Evolutionary conservation across 64 coral and sea anemone species (phyloP).

Genomic region (Stichodactyla mertensii): DNA sequence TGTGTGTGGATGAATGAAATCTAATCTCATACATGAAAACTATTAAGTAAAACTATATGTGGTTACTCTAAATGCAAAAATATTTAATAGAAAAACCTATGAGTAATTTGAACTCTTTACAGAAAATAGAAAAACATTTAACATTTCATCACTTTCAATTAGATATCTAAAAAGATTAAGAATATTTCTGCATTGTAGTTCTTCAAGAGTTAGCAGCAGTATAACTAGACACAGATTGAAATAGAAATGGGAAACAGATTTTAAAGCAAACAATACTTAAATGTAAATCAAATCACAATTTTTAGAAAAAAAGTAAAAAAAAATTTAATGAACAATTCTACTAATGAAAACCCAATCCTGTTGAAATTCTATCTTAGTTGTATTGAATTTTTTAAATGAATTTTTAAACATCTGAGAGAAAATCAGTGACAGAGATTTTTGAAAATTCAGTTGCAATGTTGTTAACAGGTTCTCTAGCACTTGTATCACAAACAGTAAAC

Average conservation of each 20-base stretch:
- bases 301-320: neutral
- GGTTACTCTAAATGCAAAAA: neutral
- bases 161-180: neutral
- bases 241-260: neutral
- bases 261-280: neutral
- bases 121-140: neutral
- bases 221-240: neutral
- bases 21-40: neutral
- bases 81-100: constrained; percentile 1
- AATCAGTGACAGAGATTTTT: neutral
- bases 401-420: neutral
- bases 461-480: constrained; percentile 1
- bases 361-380: neutral
- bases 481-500: neutral
- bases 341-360: neutral
- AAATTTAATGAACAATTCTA: neutral
- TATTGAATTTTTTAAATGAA: neutral
- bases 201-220: neutral
- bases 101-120: constrained; percentile 5
- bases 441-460: constrained; percentile 2
- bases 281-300: neutral
- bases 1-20: neutral
- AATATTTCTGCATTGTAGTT: neutral
- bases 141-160: constrained; percentile 1
- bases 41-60: neutral